phyloP scores from a whole-genome alignment of 2,888 invertebrate species.

The Scaptomyza polygonia region DNA sequence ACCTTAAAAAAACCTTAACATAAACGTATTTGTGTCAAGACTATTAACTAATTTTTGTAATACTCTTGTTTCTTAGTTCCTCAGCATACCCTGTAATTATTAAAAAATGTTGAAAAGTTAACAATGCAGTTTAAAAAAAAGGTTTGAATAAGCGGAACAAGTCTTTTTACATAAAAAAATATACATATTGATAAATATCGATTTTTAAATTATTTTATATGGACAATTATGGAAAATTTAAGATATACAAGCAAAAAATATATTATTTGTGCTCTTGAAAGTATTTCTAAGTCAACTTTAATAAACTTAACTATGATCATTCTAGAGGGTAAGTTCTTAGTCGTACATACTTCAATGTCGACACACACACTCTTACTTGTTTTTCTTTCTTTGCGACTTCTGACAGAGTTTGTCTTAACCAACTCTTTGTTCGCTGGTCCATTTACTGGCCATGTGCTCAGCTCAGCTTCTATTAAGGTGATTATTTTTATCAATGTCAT shows the following conservation, averaged over 20 bases:
- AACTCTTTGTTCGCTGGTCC: conserved; percentile 45
- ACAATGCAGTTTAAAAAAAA: too few relatives aligned
- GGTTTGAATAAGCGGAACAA: too few relatives aligned
- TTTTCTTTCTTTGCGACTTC: conserved; percentile 19
- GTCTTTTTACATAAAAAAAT: too few relatives aligned
- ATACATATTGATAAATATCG: background rate
- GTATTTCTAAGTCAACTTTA: too few relatives aligned
- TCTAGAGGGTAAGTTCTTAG: background rate
- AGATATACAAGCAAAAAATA: too few relatives aligned
- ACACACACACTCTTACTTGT: conserved; percentile 4
- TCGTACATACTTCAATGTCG: background rate
- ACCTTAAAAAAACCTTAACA: conserved; percentile 21
- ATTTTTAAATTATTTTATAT: background rate
- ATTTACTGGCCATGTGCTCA: conserved; percentile 48
- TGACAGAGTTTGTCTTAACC: background rate
- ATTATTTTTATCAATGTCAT: conserved; percentile 68
- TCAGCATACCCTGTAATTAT: background rate
- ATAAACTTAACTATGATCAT: too few relatives aligned
- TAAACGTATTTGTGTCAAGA: conserved; percentile 67
- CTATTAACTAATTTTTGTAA: conserved; percentile 58
- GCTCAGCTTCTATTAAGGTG: conserved; percentile 43
- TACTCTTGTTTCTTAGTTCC: conserved; percentile 26
- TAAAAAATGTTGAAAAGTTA: too few relatives aligned
- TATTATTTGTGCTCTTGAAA: too few relatives aligned
- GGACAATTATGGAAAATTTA: background rate